Conservation (phyloP, 2,888 invertebrate species). For the Pristionchus entomophagus region DNA sequence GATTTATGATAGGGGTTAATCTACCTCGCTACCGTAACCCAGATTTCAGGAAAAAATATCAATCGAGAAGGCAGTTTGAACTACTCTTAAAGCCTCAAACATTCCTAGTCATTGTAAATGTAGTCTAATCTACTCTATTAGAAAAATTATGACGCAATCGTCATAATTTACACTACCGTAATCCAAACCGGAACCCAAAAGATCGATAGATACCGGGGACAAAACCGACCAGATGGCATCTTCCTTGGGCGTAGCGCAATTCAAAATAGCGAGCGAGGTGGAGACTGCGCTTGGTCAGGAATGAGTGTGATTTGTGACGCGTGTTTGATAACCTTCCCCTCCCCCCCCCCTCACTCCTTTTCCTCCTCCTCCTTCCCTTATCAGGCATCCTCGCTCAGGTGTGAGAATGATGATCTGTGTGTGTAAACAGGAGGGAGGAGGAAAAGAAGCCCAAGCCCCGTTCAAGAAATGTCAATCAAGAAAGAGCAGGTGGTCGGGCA, state of each 20-base stretch:
- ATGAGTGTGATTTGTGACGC: slow-evolving; percentile 35
- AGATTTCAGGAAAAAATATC: too few relatives aligned
- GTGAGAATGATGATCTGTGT: slow-evolving; percentile 36
- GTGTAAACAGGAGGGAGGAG: slow-evolving; percentile 10
- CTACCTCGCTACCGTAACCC: slow-evolving; percentile 18
- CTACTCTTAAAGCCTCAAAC: too few relatives aligned
- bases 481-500: neutral
- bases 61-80: too few relatives aligned
- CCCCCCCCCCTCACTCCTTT: neutral
- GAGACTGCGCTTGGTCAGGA: neutral
- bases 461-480: slow-evolving; percentile 4
- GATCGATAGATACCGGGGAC: neutral
- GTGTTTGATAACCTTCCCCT: neutral
- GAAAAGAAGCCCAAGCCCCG: neutral
- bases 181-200: neutral
- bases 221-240: slow-evolving; percentile 29
- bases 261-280: slow-evolving; percentile 2
- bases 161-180: too few relatives aligned
- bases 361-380: neutral
- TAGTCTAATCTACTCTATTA: too few relatives aligned
- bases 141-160: too few relatives aligned
- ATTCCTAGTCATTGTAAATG: too few relatives aligned
- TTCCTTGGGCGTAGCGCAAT: neutral
- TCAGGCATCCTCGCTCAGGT: neutral
- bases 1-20: neutral